Conservation (phyloP, 2,113 vertebrate genomes). For the Cinclus mexicanus region DNA sequence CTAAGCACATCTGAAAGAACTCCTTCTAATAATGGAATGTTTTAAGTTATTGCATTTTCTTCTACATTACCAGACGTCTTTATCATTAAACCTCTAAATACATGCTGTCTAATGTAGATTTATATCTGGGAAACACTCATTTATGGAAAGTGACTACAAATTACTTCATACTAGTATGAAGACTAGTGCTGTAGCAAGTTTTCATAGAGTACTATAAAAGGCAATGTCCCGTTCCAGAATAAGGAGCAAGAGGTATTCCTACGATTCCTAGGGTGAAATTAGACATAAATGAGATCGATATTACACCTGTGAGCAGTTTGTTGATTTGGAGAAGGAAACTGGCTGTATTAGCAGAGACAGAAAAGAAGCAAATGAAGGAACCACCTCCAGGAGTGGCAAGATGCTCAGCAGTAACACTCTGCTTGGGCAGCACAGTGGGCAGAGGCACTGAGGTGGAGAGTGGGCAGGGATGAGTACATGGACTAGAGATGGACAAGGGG, state of each 20-base stretch:
- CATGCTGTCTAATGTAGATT: background rate
- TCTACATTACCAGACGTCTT: background rate
- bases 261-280: background rate
- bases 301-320: background rate
- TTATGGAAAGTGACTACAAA: background rate
- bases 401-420: accelerated
- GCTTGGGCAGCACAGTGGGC: background rate
- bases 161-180: background rate
- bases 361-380: background rate
- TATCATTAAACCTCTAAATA: background rate
- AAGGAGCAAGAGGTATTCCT: accelerated
- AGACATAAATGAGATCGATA: accelerated
- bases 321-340: background rate
- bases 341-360: background rate
- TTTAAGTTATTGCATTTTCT: background rate
- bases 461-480: background rate
- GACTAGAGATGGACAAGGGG: accelerated
- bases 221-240: background rate
- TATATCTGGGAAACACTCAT: background rate
- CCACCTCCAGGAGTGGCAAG: accelerated
- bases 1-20: background rate
- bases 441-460: background rate
- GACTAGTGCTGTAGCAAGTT: background rate
- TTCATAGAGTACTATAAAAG: conserved; percentile 22
- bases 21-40: background rate